These are phyloP conservation scores for Apodemus speciosus DNA, from an alignment of 2,113 vertebrate genomes.

Conservation along the genomic window DNA sequence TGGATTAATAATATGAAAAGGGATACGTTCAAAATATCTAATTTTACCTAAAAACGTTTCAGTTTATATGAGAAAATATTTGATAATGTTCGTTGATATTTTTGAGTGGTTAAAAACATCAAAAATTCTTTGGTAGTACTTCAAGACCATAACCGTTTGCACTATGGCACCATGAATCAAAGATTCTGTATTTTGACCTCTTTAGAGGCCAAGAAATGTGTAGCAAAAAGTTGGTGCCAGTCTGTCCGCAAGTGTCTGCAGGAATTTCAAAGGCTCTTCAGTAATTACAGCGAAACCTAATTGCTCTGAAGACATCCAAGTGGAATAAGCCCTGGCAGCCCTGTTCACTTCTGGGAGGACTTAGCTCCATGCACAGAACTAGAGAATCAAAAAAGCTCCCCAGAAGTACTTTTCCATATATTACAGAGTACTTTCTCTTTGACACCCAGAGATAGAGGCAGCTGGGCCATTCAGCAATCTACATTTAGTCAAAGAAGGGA, in stretches of 20 bases:
- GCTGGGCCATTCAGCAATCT: neutral
- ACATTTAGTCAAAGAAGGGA: neutral
- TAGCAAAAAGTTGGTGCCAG: neutral
- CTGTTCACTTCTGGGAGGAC: neutral
- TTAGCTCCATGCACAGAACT: neutral
- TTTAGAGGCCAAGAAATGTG: neutral
- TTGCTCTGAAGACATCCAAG: neutral
- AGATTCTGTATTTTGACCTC: neutral
- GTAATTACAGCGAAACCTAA: neutral
- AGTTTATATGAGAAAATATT: constrained; percentile 8
- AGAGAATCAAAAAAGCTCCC: neutral
- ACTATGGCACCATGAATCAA: neutral
- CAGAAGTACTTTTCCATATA: neutral
- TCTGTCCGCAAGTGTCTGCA: constrained; percentile 22
- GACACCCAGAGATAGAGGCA: neutral
- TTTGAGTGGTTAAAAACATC: neutral
- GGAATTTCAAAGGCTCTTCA: constrained; percentile 21
- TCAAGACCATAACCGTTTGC: neutral
- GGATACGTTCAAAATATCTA: neutral
- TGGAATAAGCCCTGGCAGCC: neutral
- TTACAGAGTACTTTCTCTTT: neutral
- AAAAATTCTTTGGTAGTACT: neutral
- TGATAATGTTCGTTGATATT: neutral
- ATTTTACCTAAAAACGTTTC: constrained; percentile 28
- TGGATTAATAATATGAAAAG: neutral